These are phyloP conservation scores for Julus scandinavius DNA, from an alignment of 2,888 invertebrate genomes.

Conservation along the genomic window DNA sequence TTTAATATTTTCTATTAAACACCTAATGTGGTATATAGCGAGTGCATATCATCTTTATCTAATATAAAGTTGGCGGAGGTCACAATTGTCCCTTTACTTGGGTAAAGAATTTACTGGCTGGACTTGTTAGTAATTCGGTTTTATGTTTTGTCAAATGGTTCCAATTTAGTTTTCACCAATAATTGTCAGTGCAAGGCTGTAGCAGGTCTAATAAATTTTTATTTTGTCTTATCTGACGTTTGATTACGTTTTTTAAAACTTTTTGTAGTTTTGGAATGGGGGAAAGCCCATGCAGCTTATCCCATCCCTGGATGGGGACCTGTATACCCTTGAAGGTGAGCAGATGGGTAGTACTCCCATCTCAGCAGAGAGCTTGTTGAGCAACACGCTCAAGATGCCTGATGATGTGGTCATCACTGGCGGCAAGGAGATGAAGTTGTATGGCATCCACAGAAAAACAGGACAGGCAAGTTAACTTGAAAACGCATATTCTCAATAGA, in stretches of 20 bases:
- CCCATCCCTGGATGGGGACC: slow-evolving; percentile 89
- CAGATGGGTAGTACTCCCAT: slow-evolving; percentile 88
- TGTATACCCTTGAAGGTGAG: slow-evolving; percentile 92
- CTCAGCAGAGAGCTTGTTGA: slow-evolving; percentile 84
- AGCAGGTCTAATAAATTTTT: neutral
- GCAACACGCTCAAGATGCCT: slow-evolving; percentile 77
- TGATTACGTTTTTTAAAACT: too few relatives aligned
- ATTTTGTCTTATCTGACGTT: neutral
- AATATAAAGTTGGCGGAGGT: too few relatives aligned
- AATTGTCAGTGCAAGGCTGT: neutral
- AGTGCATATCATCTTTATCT: too few relatives aligned
- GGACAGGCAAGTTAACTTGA: slow-evolving; percentile 67
- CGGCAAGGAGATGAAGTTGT: slow-evolving; percentile 85
- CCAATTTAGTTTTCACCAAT: neutral
- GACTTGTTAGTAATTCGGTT: too few relatives aligned
- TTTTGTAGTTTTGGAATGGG: slow-evolving; percentile 78
- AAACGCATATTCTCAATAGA: neutral
- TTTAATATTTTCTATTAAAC: too few relatives aligned
- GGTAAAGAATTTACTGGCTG: too few relatives aligned
- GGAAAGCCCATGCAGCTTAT: slow-evolving; percentile 89
- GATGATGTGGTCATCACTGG: slow-evolving; percentile 70
- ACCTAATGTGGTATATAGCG: too few relatives aligned
- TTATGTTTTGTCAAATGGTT: too few relatives aligned
- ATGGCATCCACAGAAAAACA: slow-evolving; percentile 82
- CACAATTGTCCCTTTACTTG: too few relatives aligned